Evolutionary conservation across 2,113 vertebrate genomes (phyloP).

Genomic region (Xenotilapia leptura): DNA sequence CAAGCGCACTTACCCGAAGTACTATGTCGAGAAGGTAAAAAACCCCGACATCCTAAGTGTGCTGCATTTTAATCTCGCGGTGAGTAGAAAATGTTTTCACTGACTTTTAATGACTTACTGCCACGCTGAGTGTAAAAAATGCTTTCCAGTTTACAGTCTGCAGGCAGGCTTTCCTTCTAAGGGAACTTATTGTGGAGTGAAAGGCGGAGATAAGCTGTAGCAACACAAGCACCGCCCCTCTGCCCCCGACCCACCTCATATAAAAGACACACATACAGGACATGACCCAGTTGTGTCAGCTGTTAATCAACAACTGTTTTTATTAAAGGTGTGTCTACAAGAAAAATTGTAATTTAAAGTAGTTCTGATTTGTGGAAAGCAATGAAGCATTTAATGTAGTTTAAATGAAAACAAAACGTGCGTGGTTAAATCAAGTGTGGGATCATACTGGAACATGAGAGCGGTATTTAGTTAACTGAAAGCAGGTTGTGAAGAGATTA

Average conservation of each 20-base stretch:
- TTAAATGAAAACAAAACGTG: background rate
- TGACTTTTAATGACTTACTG: background rate
- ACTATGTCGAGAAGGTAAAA: background rate
- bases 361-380: background rate
- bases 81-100: background rate
- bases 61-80: background rate
- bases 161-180: constrained; percentile 58
- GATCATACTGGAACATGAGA: background rate
- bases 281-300: background rate
- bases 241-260: background rate
- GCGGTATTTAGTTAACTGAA: background rate
- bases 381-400: background rate
- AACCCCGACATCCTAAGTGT: background rate
- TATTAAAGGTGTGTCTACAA: background rate
- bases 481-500: background rate
- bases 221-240: constrained; percentile 34
- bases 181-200: constrained; percentile 54
- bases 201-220: constrained; percentile 46
- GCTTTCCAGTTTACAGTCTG: background rate
- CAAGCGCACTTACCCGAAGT: background rate
- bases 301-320: background rate
- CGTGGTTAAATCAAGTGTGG: background rate
- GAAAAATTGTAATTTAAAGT: background rate
- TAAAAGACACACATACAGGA: background rate
- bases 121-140: background rate